A percentile compares a stretch with the other conserved stretches of the same genome.
These are phyloP conservation scores for Caerostris darwini DNA, from an alignment of 1,140 invertebrate species.

Conservation along the genomic window DNA sequence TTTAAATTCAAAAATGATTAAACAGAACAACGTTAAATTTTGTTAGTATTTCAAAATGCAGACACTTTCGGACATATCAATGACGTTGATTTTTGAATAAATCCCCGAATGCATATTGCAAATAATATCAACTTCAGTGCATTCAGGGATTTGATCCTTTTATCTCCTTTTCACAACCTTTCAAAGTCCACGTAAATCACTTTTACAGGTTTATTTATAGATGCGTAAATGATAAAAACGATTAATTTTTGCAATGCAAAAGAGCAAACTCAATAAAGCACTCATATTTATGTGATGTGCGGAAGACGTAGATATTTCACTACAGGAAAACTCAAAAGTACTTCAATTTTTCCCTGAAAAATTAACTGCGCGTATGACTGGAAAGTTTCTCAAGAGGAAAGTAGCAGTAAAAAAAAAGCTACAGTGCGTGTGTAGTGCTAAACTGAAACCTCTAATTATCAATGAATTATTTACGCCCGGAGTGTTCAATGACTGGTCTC, in stretches of 20 bases:
- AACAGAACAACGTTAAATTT: too few relatives aligned
- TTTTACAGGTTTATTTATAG: too few relatives aligned
- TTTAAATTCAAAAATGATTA: too few relatives aligned
- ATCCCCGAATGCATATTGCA: too few relatives aligned
- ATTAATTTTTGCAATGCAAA: background rate
- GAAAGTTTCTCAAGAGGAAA: conserved; percentile 36
- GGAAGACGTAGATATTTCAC: conserved; percentile 26
- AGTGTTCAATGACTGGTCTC: conserved; percentile 62
- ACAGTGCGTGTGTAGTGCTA: conserved; percentile 25
- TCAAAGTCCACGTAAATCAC: too few relatives aligned
- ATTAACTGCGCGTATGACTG: conserved; percentile 34
- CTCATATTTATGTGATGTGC: background rate
- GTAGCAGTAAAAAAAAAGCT: background rate
- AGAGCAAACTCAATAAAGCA: background rate
- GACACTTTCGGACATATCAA: too few relatives aligned
- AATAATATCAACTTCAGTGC: too few relatives aligned
- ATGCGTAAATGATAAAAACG: background rate
- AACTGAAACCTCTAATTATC: conserved; percentile 74
- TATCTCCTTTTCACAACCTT: too few relatives aligned
- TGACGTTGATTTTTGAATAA: too few relatives aligned
- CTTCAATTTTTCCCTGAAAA: conserved; percentile 33
- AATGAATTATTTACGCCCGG: conserved; percentile 72
- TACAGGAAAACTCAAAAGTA: background rate
- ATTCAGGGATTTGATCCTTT: too few relatives aligned
- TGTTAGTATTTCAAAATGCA: too few relatives aligned